These are phyloP conservation scores for Drosophila formosana DNA, from an alignment of 2,888 invertebrate genomes.

Conservation along the genomic window DNA sequence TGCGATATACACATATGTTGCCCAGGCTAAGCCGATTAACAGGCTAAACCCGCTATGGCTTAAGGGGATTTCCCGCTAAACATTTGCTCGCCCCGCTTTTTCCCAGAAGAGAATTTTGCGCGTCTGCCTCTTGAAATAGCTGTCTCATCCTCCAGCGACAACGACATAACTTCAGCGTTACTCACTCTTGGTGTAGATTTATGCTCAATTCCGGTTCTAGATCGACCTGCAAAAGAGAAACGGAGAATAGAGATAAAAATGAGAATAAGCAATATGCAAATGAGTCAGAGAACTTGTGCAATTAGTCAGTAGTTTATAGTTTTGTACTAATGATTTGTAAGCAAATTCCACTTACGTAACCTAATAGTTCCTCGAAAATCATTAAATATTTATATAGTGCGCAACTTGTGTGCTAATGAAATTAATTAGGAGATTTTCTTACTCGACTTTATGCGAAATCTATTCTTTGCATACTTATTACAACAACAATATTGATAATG, in stretches of 20 bases:
- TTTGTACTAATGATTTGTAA: conserved; percentile 18
- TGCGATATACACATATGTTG: background rate
- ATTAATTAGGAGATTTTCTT: background rate
- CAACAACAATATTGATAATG: no score
- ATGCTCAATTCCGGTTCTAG: conserved; percentile 92
- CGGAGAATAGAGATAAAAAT: conserved; percentile 56
- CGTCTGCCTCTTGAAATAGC: conserved; percentile 12
- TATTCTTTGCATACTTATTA: no score
- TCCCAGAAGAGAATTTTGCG: conserved; percentile 21
- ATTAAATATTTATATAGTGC: background rate
- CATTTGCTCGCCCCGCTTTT: conserved; percentile 20
- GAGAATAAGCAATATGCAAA: conserved; percentile 42
- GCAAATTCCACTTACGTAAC: conserved; percentile 8
- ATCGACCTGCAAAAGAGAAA: conserved; percentile 89
- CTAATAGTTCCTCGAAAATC: background rate
- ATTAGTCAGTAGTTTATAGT: conserved; percentile 29
- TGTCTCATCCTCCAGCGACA: conserved; percentile 34
- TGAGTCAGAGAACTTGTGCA: conserved; percentile 40
- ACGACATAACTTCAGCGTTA: conserved; percentile 80
- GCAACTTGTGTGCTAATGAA: background rate
- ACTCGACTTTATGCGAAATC: background rate
- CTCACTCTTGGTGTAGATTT: conserved; percentile 92
- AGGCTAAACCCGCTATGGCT: conserved; percentile 14
- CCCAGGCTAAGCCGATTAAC: conserved; percentile 8
- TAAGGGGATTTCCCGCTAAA: conserved; percentile 36